Evolutionary conservation across 2,888 invertebrate genomes (phyloP).

Genomic region (Monochamus alternatus): DNA sequence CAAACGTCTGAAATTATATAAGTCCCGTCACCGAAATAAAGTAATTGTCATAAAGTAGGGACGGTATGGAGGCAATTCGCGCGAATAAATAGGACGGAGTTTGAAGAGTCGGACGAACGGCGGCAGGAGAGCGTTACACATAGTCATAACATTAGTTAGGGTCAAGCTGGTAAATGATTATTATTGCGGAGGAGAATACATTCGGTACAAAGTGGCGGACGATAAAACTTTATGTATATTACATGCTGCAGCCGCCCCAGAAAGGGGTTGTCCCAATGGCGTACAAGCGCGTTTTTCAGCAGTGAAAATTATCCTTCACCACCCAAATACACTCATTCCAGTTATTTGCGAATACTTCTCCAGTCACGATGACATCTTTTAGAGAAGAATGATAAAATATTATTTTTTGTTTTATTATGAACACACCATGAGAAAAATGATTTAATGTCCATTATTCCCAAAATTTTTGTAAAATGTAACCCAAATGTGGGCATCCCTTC

Average conservation of each 20-base stretch:
- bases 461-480: too few relatives aligned
- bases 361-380: too few relatives aligned
- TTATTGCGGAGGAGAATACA: conserved; percentile 66
- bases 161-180: conserved; percentile 67
- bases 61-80: conserved; percentile 27
- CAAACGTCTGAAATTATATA: conserved; percentile 30
- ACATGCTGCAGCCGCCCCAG: conserved; percentile 59
- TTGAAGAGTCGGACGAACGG: conserved; percentile 35
- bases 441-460: too few relatives aligned
- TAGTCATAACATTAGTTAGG: conserved; percentile 55
- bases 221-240: conserved; percentile 70
- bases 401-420: too few relatives aligned
- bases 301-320: not conserved
- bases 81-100: conserved; percentile 35
- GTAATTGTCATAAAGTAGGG: conserved; percentile 26
- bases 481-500: too few relatives aligned
- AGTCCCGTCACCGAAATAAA: conserved; percentile 30
- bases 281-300: conserved; percentile 19
- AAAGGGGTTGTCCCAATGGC: conserved; percentile 29
- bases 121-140: conserved; percentile 40
- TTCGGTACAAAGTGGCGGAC: conserved; percentile 66
- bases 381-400: too few relatives aligned
- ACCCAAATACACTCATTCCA: too few relatives aligned
- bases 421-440: too few relatives aligned
- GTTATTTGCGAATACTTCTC: too few relatives aligned